phyloP scores from a whole-genome alignment of 1,140 invertebrate species.

The Rhysida immarginata region DNA sequence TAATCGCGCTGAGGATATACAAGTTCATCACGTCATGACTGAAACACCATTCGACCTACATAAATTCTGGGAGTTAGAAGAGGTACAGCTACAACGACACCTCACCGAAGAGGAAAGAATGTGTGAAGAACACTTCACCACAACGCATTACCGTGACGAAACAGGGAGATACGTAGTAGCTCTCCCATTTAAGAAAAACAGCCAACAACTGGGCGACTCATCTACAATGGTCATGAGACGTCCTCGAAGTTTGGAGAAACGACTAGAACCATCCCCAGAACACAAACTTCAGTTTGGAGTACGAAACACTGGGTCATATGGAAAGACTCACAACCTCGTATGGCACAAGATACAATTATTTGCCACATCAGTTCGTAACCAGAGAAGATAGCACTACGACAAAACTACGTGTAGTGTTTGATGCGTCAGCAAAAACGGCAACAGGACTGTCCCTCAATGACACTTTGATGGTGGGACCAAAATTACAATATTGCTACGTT shows the following conservation, averaged over 20 bases:
- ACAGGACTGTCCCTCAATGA: slow-evolving; percentile 25
- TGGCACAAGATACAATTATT: slow-evolving; percentile 24
- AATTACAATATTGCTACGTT: slow-evolving; percentile 19
- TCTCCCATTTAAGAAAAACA: not conserved
- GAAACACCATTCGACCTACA: not conserved
- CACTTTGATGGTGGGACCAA: slow-evolving; percentile 18
- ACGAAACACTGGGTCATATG: not conserved
- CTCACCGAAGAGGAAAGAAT: not conserved
- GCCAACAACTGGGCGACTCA: not conserved
- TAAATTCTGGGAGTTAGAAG: not conserved
- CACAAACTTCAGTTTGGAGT: not conserved
- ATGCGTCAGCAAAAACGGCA: slow-evolving; percentile 21
- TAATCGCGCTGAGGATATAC: not conserved
- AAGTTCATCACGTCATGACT: not conserved
- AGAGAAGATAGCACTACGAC: slow-evolving; percentile 19
- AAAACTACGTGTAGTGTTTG: slow-evolving; percentile 27
- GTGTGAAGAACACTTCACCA: not conserved
- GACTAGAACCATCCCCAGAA: not conserved
- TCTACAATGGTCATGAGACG: not conserved
- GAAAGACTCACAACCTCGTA: not conserved
- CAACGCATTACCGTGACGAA: not conserved
- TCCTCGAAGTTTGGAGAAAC: not conserved
- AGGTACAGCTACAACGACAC: not conserved
- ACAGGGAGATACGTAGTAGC: not conserved
- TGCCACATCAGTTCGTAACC: slow-evolving; percentile 30